phyloP scores from a whole-genome alignment of 2,113 vertebrate genomes.

The Sinocyclocheilus anshuiensis region DNA sequence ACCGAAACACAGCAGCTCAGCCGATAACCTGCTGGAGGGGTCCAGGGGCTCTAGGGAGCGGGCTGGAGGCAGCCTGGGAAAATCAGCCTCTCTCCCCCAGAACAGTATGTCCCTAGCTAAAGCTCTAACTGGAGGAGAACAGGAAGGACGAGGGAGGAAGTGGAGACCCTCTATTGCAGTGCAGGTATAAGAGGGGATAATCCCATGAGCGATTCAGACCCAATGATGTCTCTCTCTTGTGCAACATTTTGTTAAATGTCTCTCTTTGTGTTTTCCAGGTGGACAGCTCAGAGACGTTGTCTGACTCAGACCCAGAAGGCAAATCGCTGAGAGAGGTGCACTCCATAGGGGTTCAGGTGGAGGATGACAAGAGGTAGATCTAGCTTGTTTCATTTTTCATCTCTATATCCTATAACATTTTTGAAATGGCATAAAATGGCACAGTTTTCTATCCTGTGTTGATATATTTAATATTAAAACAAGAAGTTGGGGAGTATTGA shows the following conservation, averaged over 20 bases:
- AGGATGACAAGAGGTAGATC: conserved; percentile 93
- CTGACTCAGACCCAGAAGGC: conserved; percentile 91
- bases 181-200: conserved; percentile 78
- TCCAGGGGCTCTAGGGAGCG: conserved; percentile 67
- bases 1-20: conserved; percentile 79
- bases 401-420: neutral
- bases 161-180: conserved; percentile 96
- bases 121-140: conserved; percentile 77
- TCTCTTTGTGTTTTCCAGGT: conserved; percentile 74
- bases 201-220: neutral
- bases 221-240: neutral
- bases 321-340: conserved; percentile 93
- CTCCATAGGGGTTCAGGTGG: conserved; percentile 97
- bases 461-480: neutral
- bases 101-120: conserved; percentile 84
- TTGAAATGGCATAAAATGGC: neutral
- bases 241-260: conserved; percentile 10
- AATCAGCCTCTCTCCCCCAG: conserved; percentile 76
- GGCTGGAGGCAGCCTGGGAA: conserved; percentile 72
- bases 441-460: neutral
- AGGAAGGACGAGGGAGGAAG: conserved; percentile 85
- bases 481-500: neutral
- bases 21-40: conserved; percentile 78
- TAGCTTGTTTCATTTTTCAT: neutral
- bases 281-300: conserved; percentile 88